Conservation (phyloP, 2,797 vertebrate species). For the Okamejei kenojei region DNA sequence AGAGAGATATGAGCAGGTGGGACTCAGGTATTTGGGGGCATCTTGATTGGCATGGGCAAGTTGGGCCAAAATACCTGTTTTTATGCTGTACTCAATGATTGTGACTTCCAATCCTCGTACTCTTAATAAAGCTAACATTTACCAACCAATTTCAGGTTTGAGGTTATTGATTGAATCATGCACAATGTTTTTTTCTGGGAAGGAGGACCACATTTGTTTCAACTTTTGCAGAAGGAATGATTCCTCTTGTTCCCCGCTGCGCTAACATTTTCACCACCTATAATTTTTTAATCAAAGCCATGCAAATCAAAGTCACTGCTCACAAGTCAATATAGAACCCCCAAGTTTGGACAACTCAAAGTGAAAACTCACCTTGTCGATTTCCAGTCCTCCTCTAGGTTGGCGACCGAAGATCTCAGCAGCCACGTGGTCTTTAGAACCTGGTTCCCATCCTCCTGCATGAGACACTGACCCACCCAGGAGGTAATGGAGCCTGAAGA, state of each 20-base stretch:
- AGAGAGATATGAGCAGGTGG: too few species aligned
- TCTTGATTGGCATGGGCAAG: too few species aligned
- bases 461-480: slow-evolving; percentile 17
- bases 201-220: background rate
- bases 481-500: slow-evolving; percentile 8
- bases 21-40: too few species aligned
- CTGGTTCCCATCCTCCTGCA: background rate
- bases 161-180: background rate
- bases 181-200: background rate
- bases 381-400: background rate
- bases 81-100: background rate
- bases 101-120: background rate
- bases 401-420: background rate
- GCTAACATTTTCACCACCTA: background rate
- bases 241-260: background rate
- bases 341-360: background rate
- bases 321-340: too few species aligned
- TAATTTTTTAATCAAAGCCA: background rate
- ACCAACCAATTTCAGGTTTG: background rate
- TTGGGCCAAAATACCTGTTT: too few species aligned
- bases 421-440: slow-evolving; percentile 13
- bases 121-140: background rate
- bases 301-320: background rate
- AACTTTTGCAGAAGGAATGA: background rate
- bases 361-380: background rate